A percentile compares a stretch with the other conserved stretches of the same genome.
These are phyloP conservation scores for Elephas maximus DNA, from an alignment of 2,113 vertebrate genomes.

Conservation along the genomic window DNA sequence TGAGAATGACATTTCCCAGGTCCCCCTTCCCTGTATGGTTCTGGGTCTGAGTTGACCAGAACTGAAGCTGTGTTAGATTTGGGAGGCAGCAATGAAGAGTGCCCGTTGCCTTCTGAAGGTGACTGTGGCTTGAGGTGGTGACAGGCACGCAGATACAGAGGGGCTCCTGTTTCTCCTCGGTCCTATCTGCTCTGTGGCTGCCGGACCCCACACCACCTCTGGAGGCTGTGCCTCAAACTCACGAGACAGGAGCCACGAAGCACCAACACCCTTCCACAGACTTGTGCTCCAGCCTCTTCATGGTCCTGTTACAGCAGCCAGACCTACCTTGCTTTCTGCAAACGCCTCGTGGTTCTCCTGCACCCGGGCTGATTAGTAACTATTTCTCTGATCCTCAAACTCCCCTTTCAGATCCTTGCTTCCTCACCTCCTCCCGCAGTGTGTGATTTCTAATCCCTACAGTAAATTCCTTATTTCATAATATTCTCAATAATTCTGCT, in stretches of 20 bases:
- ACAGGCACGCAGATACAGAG: neutral
- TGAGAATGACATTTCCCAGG: neutral
- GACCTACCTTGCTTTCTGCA: neutral
- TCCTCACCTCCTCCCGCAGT: neutral
- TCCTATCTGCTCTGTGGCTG: neutral
- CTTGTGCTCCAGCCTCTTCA: neutral
- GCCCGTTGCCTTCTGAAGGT: fast-evolving
- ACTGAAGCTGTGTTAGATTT: neutral
- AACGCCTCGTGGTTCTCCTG: neutral
- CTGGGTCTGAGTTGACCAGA: neutral
- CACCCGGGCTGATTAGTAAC: neutral
- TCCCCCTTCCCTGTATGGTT: neutral
- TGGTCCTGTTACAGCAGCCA: neutral
- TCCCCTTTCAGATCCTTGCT: neutral
- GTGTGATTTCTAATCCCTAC: neutral
- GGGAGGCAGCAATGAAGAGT: neutral
- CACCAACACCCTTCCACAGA: neutral
- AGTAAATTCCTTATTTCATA: neutral
- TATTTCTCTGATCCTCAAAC: neutral
- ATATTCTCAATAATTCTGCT: neutral
- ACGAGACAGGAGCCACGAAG: neutral
- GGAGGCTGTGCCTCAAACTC: neutral
- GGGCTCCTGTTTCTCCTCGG: neutral
- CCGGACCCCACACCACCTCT: neutral
- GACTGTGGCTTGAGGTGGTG: neutral